These are phyloP conservation scores for Drosophila malerkotliana DNA, from an alignment of 1,140 invertebrate species.

Conservation along the genomic window DNA sequence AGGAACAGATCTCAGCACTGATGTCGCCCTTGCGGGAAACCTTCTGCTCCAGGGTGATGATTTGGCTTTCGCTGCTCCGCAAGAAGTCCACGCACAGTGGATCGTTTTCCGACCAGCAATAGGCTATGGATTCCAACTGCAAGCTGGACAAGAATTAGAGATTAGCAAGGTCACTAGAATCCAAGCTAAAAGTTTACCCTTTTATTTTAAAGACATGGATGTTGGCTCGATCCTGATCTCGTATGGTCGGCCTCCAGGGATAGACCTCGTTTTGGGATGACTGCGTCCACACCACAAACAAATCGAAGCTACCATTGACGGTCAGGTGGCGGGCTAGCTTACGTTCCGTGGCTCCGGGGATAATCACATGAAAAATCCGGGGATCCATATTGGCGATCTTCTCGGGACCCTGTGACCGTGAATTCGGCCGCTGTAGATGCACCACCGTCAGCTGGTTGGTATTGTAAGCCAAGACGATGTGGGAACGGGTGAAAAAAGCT, in stretches of 20 bases:
- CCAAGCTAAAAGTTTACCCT: conserved; percentile 29
- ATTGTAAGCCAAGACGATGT: conserved; percentile 88
- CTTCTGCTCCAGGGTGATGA: conserved; percentile 91
- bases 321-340: conserved; percentile 88
- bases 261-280: conserved; percentile 91
- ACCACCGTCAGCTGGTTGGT: conserved; percentile 88
- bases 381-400: conserved; percentile 88
- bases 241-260: conserved; percentile 92
- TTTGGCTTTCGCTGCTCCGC: conserved; percentile 87
- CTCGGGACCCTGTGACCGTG: conserved; percentile 85
- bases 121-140: conserved; percentile 87
- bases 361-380: conserved; percentile 86
- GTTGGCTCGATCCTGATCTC: conserved; percentile 92
- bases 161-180: background rate
- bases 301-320: conserved; percentile 87
- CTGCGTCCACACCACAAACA: conserved; percentile 90
- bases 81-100: conserved; percentile 89
- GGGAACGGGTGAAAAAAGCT: conserved; percentile 88
- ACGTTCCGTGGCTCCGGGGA: conserved; percentile 87
- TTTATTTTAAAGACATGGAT: conserved; percentile 88
- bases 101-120: conserved; percentile 89
- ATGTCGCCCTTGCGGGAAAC: conserved; percentile 90
- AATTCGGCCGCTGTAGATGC: conserved; percentile 86
- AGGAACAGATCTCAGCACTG: conserved; percentile 89
- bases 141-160: conserved; percentile 56